Percentiles rank a stretch among this genome's conserved stretches.
These are phyloP conservation scores for Heliconius hermathena DNA, from an alignment of 1,140 invertebrate genomes.

Conservation along the genomic window DNA sequence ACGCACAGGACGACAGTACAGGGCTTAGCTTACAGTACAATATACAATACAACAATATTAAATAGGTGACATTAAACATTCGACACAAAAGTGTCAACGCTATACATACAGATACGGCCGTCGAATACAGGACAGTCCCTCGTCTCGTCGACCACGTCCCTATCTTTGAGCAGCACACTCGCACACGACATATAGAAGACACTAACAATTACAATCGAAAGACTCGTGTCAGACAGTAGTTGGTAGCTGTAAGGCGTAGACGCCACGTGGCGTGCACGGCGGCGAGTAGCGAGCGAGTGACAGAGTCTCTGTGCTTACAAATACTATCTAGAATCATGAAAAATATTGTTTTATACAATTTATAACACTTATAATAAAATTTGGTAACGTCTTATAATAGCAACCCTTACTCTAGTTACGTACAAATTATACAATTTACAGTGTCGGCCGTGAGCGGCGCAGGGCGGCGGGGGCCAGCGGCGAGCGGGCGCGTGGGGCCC, in stretches of 20 bases:
- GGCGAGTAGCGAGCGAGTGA: background rate
- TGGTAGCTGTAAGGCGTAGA: too few species aligned
- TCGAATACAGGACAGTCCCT: background rate
- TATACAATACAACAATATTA: constrained; percentile 21
- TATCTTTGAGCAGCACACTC: background rate
- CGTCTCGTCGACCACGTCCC: background rate
- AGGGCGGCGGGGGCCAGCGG: background rate
- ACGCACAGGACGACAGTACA: constrained; percentile 28
- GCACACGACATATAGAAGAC: background rate
- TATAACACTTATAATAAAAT: constrained; percentile 57
- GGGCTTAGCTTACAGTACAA: constrained; percentile 21
- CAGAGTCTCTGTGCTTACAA: constrained; percentile 20
- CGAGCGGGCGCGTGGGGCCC: constrained; percentile 20
- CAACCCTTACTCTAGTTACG: constrained; percentile 42
- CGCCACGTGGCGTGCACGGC: too few species aligned
- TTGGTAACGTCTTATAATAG: constrained; percentile 53
- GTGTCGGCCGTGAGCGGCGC: constrained; percentile 24
- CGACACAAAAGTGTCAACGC: background rate
- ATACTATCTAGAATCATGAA: constrained; percentile 34
- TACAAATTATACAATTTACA: constrained; percentile 68
- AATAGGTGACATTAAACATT: constrained; percentile 10
- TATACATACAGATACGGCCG: background rate
- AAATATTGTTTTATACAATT: constrained; percentile 58
- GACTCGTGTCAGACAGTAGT: background rate
- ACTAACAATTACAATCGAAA: background rate